phyloP scores from a whole-genome alignment of 2,888 invertebrate species.

The Pyrgus malvae region DNA sequence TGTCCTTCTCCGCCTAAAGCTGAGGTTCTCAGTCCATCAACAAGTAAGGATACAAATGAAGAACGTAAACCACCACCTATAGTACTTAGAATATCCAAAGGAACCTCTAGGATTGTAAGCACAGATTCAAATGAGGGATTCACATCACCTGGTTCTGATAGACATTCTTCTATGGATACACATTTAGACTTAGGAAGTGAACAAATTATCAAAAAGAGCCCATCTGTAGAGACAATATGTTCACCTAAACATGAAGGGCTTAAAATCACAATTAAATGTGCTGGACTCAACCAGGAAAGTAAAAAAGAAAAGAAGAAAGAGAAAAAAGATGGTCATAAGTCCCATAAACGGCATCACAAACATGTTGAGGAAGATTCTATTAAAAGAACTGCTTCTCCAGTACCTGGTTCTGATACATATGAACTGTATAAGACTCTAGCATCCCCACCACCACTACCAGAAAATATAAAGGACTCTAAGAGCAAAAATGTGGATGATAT shows the following conservation, averaged over 20 bases:
- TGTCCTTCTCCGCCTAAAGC: slow-evolving; percentile 63
- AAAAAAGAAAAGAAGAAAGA: slow-evolving; percentile 75
- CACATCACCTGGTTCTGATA: slow-evolving; percentile 77
- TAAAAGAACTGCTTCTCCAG: slow-evolving; percentile 73
- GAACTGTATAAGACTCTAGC: slow-evolving; percentile 78
- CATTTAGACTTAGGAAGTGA: slow-evolving; percentile 70
- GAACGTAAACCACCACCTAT: slow-evolving; percentile 88
- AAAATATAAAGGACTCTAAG: slow-evolving; percentile 53
- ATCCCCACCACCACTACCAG: slow-evolving; percentile 66
- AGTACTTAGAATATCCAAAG: slow-evolving; percentile 93
- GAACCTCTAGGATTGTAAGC: slow-evolving; percentile 84
- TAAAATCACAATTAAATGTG: slow-evolving; percentile 77
- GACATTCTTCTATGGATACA: slow-evolving; percentile 74
- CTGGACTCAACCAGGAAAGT: slow-evolving; percentile 60
- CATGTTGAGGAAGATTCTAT: slow-evolving; percentile 56
- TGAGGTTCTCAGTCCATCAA: slow-evolving; percentile 70
- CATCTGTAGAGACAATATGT: slow-evolving; percentile 69
- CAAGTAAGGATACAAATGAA: slow-evolving; percentile 72
- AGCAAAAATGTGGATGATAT: slow-evolving; percentile 56
- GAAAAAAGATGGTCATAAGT: slow-evolving; percentile 77
- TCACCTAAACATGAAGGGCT: slow-evolving; percentile 78
- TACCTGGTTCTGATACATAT: slow-evolving; percentile 74
- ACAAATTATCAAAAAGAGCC: slow-evolving; percentile 61
- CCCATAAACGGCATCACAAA: slow-evolving; percentile 74
- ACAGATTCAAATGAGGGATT: slow-evolving; percentile 84